Conservation (phyloP, 2,113 vertebrate species). For the Cephalopholis sonnerati region DNA sequence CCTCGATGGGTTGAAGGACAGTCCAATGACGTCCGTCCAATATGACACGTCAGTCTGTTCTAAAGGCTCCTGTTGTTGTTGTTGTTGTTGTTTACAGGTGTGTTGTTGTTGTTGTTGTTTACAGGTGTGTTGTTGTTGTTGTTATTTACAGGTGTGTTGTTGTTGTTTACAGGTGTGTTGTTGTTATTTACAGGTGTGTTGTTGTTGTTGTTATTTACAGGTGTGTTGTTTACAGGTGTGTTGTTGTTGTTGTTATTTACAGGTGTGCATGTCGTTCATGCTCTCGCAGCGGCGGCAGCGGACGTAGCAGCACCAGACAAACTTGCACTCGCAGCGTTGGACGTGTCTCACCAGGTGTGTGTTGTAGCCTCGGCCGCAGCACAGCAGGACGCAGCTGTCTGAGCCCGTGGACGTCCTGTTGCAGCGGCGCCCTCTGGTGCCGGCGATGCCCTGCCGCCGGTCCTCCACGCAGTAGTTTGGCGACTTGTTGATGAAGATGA, state of each 20-base stretch:
- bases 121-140: background rate
- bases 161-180: background rate
- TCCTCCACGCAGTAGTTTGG: conserved; percentile 97
- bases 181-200: background rate
- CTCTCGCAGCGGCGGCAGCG: conserved; percentile 95
- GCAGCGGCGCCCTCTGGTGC: conserved; percentile 93
- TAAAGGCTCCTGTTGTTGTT: background rate
- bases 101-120: too few species aligned
- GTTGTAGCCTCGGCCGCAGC: conserved; percentile 97
- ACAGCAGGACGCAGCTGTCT: conserved; percentile 93
- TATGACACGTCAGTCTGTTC: too few species aligned
- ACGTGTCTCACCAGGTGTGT: conserved; percentile 93
- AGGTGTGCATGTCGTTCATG: conserved; percentile 96
- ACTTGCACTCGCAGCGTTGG: conserved; percentile 95
- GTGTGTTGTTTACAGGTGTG: background rate
- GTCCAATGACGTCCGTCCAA: too few species aligned
- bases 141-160: conserved; percentile 91
- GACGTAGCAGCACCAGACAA: conserved; percentile 98
- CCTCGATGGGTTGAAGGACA: too few species aligned
- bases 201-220: background rate
- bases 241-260: conserved; percentile 79
- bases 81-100: background rate
- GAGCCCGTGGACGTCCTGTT: conserved; percentile 90
- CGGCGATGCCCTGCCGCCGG: conserved; percentile 87
- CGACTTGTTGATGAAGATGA: conserved; percentile 93